Conservation (phyloP, 2,113 vertebrate species). For the Istiophorus platypterus region DNA sequence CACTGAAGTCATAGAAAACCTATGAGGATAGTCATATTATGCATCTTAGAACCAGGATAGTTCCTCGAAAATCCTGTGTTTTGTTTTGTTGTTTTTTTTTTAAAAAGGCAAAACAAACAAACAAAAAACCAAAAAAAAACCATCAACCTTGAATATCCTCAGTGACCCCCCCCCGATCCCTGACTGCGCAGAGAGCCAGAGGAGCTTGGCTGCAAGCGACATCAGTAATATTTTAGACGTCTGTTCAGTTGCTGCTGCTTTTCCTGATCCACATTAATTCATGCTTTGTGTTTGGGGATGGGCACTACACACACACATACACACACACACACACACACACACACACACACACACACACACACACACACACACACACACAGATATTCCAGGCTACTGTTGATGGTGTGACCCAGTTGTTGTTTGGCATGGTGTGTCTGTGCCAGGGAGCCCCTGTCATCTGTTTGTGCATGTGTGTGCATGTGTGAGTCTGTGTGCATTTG, state of each 20-base stretch:
- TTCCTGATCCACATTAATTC: slow-evolving; percentile 38
- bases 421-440: slow-evolving; percentile 34
- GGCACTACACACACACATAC: slow-evolving; percentile 21
- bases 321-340: slow-evolving; percentile 31
- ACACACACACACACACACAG: slow-evolving; percentile 18
- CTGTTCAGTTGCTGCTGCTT: slow-evolving; percentile 18
- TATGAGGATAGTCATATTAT: neutral
- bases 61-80: neutral
- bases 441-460: slow-evolving; percentile 10
- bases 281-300: slow-evolving; percentile 18
- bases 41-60: neutral
- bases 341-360: too few species aligned
- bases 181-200: neutral
- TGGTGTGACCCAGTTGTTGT: slow-evolving; percentile 75
- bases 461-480: slow-evolving; percentile 26
- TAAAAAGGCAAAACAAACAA: too few species aligned
- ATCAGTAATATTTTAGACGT: slow-evolving; percentile 19
- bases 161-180: neutral
- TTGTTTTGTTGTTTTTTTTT: too few species aligned
- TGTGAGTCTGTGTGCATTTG: slow-evolving; percentile 13
- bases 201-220: slow-evolving; percentile 24
- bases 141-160: neutral
- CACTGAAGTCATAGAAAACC: too few species aligned
- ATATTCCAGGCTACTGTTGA: slow-evolving; percentile 39
- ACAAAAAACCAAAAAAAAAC: too few species aligned